A percentile compares a stretch with the other conserved stretches of the same genome.
These are phyloP conservation scores for Dissostichus mawsoni DNA, from an alignment of 2,113 vertebrate species.

Conservation along the genomic window DNA sequence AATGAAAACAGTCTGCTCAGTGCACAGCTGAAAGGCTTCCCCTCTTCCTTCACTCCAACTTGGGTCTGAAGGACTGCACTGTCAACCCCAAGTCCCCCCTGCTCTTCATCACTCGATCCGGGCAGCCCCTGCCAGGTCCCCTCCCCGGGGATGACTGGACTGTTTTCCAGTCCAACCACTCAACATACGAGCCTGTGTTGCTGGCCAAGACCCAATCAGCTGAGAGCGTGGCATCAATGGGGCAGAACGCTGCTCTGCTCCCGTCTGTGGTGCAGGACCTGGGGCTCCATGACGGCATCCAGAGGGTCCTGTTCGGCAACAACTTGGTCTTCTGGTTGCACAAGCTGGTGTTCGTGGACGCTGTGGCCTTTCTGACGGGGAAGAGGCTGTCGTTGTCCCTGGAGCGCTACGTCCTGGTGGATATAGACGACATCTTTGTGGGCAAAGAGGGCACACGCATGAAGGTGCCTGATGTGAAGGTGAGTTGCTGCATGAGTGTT, in stretches of 20 bases:
- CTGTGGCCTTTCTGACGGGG: constrained; percentile 94
- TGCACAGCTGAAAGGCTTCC: constrained; percentile 98
- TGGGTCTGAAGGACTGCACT: constrained; percentile 96
- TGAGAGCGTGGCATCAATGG: constrained; percentile 90
- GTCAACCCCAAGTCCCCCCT: constrained; percentile 96
- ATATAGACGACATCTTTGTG: constrained; percentile 98
- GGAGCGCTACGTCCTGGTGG: constrained; percentile 95
- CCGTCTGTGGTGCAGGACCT: constrained; percentile 97
- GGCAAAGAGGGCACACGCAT: constrained; percentile 98
- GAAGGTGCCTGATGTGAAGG: constrained; percentile 97
- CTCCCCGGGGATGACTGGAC: constrained; percentile 98
- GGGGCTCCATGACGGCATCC: constrained; percentile 96
- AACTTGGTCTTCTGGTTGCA: constrained; percentile 98
- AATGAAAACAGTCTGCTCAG: constrained; percentile 98
- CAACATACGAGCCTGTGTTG: constrained; percentile 94
- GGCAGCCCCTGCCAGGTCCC: constrained; percentile 91
- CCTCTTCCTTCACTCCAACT: constrained; percentile 95
- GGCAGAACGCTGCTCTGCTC: constrained; percentile 89
- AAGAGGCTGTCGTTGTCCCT: constrained; percentile 94
- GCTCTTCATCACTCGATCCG: constrained; percentile 93
- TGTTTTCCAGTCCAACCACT: constrained; percentile 98
- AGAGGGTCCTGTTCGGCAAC: constrained; percentile 96
- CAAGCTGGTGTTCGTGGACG: constrained; percentile 95
- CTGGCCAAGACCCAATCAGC: constrained; percentile 95
- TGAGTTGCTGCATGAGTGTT: constrained; percentile 64